A percentile compares a stretch with the other conserved stretches of the same genome.
Evolutionary conservation across 2,113 vertebrate species (phyloP).

Genomic region (Synchiropus splendidus): DNA sequence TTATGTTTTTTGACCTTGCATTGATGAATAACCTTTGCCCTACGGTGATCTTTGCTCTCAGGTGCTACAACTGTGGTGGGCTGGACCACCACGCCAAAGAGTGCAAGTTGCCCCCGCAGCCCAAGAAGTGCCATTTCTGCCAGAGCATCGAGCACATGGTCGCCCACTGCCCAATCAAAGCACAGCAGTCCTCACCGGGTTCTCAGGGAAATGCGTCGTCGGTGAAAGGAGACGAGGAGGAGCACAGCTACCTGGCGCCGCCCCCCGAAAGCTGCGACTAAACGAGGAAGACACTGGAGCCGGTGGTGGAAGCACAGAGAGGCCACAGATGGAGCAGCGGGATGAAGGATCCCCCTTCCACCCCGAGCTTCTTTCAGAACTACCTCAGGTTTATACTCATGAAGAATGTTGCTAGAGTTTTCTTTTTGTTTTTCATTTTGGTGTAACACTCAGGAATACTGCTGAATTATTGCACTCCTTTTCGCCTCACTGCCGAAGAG

Average conservation of each 20-base stretch:
- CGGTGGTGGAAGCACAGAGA: slow-evolving; percentile 48
- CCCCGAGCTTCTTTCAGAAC: slow-evolving; percentile 64
- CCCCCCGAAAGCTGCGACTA: slow-evolving; percentile 76
- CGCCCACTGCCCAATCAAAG: slow-evolving; percentile 85
- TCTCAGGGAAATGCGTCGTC: slow-evolving; percentile 80
- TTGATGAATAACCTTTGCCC: too few relatives aligned
- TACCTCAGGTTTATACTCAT: slow-evolving; percentile 64
- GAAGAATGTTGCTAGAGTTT: slow-evolving; percentile 52
- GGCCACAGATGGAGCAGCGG: slow-evolving; percentile 43
- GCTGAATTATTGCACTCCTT: slow-evolving; percentile 59
- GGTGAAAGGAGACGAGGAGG: slow-evolving; percentile 73
- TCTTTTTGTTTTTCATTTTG: slow-evolving; percentile 25
- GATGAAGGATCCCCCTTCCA: slow-evolving; percentile 19
- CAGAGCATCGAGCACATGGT: slow-evolving; percentile 95
- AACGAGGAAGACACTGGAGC: slow-evolving; percentile 30
- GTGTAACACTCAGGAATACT: slow-evolving; percentile 63
- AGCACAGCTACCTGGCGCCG: slow-evolving; percentile 65
- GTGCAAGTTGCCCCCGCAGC: slow-evolving; percentile 93
- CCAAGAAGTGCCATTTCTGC: slow-evolving; percentile 97
- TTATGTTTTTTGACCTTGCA: too few relatives aligned
- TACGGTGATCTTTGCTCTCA: slow-evolving; percentile 29
- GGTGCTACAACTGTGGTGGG: slow-evolving; percentile 97
- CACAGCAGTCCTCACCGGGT: slow-evolving; percentile 76
- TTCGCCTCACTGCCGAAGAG: slow-evolving; percentile 31
- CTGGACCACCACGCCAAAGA: slow-evolving; percentile 98